Evolutionary conservation across 1,140 invertebrate genomes (phyloP), one percentile per base, ranked within the genome.

Genomic region (Danaus melanippus): DNA sequence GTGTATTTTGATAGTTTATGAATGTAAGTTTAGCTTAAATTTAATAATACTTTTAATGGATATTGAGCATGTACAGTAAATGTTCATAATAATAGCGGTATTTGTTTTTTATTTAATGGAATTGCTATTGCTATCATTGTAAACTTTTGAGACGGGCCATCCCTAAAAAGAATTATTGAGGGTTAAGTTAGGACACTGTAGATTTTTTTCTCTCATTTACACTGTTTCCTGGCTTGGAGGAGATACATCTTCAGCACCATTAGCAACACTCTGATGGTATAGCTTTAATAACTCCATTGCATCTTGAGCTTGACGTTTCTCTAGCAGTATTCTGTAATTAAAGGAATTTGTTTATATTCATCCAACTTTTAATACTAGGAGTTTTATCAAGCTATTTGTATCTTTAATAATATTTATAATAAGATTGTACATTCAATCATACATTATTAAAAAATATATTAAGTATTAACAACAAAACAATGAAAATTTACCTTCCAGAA

Each of bases 231-330:
- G 84, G 56, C 73, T 87, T 55, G 83, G 67, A 17, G 84, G 67
- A 41, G 84, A 79, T 9, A 87, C 71, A 72, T 88, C 85, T 62
- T 87, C 86, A 15, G 73, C 77, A 8, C 85, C 87, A 66, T 88
- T 88, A 39, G 86, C 67, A 49, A 88, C 85, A 82, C 86, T 88
- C 54, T 88, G 84, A 71, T 88, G 87, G 53, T 88, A 88, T 10
- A 90, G 62, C 63, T 90, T 90, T 62, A 95, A 82, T 69, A 95
- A 87, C 82, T 94, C 93, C 89, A 95, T 90, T 12, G 93, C 93
- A 84, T 95, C 94, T 76, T 94, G 92, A 21, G 93, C 93, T 86
- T 94, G 93, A 46, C 93, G 89, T 79, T 95, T 95, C 63, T 95
- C 93, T 66, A 91, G 89, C 41, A 95, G 86, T 73, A 91, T 89